Evolutionary conservation across 2,888 invertebrate species (phyloP).

Genomic region (Branchinecta sandiegonensis): DNA sequence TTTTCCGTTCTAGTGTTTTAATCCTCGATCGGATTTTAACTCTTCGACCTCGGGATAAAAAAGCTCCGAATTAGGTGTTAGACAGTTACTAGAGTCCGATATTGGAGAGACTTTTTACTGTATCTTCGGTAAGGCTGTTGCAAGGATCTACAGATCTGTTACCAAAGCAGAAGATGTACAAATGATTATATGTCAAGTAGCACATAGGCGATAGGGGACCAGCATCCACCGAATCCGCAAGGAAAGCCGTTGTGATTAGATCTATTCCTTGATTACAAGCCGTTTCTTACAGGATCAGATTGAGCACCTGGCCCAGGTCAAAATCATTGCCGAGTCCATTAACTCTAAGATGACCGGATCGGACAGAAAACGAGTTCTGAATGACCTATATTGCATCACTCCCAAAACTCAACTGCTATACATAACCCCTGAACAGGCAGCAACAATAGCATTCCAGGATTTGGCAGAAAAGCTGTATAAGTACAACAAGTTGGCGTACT

Average conservation of each 20-base stretch:
- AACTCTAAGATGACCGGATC: constrained; percentile 74
- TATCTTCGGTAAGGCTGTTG: no score
- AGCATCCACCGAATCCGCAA: no score
- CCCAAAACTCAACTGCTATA: constrained; percentile 75
- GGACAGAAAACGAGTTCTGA: constrained; percentile 60
- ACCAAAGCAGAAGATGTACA: neutral
- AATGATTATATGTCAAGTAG: no score
- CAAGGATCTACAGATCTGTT: constrained; percentile 18
- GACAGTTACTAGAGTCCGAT: no score
- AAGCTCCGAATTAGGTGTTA: no score
- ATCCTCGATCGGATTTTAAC: no score
- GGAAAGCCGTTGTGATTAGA: no score
- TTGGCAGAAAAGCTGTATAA: constrained; percentile 53
- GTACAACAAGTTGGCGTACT: constrained; percentile 63
- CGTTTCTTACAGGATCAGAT: constrained; percentile 60
- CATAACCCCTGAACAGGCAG: constrained; percentile 92
- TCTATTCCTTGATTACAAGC: no score
- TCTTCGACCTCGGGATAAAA: no score
- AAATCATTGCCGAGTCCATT: constrained; percentile 69
- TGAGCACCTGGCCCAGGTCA: constrained; percentile 59
- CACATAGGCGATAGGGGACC: no score
- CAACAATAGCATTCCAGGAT: constrained; percentile 55
- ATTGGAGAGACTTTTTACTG: no score
- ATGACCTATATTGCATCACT: constrained; percentile 54
- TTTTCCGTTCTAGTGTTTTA: no score